Conservation (phyloP, 53 echinoderm and acorn worm species). For the Paracentrotus lividus region DNA sequence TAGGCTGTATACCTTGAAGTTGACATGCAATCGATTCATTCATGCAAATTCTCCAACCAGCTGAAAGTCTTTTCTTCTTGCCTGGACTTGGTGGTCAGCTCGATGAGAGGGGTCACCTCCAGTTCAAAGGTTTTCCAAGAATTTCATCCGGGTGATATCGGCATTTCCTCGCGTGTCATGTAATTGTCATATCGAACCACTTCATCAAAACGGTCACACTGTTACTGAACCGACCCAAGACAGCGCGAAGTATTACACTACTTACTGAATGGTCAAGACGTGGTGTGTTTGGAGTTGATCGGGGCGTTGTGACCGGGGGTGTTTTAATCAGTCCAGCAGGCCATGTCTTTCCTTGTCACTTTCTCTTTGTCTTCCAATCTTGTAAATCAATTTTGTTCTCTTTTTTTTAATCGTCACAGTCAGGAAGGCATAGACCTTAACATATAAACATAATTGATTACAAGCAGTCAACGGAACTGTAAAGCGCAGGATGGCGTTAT, state of each 20-base stretch:
- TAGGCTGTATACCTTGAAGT: neutral
- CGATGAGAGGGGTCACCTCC: neutral
- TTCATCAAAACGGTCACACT: too few relatives aligned
- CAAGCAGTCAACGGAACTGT: too few relatives aligned
- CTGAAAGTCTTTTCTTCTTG: neutral
- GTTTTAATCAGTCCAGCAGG: neutral
- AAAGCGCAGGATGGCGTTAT: too few relatives aligned
- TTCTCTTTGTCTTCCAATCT: neutral
- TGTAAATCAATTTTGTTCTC: neutral
- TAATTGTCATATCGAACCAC: neutral
- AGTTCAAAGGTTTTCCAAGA: neutral
- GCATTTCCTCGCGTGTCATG: neutral
- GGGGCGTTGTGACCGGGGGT: too few relatives aligned
- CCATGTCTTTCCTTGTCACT: neutral
- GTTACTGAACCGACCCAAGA: too few relatives aligned
- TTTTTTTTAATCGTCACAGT: neutral
- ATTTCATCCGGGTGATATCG: neutral
- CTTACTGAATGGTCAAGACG: too few relatives aligned
- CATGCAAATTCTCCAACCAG: neutral
- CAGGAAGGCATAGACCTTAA: too few relatives aligned
- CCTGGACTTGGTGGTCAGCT: neutral
- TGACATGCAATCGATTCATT: neutral
- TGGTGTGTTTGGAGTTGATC: too few relatives aligned
- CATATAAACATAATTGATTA: too few relatives aligned
- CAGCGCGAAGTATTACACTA: too few relatives aligned